Base-by-base conservation (phyloP, 2,113 vertebrate genomes). In the Prolemur simus region DNA sequence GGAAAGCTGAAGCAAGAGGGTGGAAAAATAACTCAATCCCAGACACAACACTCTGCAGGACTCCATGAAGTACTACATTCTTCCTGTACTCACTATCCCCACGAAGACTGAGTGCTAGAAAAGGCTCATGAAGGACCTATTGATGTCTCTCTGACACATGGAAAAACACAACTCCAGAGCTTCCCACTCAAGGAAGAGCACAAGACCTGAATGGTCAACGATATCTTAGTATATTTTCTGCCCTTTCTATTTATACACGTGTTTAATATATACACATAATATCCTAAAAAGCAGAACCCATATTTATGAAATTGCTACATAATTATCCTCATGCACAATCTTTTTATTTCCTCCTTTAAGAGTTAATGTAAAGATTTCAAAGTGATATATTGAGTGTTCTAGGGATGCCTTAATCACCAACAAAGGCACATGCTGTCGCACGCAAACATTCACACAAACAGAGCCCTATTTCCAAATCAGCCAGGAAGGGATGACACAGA, bases 121-220 rank as follows among this genome's bases (percentile, higher is more conserved):
- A 23, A 87, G 83, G 86, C 58, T 84, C 69, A 83, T 89, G 93
- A 97, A 96, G 93, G 95, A 89, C 56, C 94, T 39, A 94, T 21
- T 94, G 91, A 95, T 81, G 84, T 25, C 76, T 83, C 68, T 94
- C 52, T 37, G 14, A 87, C 49, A 71, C 95, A 63, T 37, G 86
- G 80, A 91, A 97, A 97, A 97, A 47, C 27, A 80, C 71, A 56
- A 60, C 45, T 77, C 54, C 42, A 73, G 42, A 73, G 68, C 71
- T 78, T 94, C 63, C 60, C 25, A 14, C 80, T 49, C 60, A 14
- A 84, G n/a, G 37, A 86, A 47, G 32, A 42, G 42, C 87, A 54
- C 37, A 47, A 92, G 77, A 63, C 42, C 6, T 63, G 37, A 73
- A 52, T 89, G n/a, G 42, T 64, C 68, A 78, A 20, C 21, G 21